Conservation (phyloP, 2,888 invertebrate species). For the Aproaerema taeniolella region DNA sequence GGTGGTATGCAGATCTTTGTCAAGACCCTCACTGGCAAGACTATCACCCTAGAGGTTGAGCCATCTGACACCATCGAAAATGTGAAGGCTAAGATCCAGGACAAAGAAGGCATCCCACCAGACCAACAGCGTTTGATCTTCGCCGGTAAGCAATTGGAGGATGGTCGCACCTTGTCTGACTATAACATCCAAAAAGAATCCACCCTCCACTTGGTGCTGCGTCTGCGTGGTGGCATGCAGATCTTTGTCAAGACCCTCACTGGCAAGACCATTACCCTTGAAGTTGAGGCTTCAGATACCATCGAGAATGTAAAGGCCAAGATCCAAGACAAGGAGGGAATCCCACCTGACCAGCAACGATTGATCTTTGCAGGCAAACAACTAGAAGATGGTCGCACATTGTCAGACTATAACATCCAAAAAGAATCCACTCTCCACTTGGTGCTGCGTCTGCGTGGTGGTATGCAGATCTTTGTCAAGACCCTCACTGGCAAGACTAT, state of each 20-base stretch:
- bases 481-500: constrained; percentile 26
- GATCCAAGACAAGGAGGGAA: constrained; percentile 24
- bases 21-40: constrained; percentile 25
- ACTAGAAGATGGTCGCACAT: constrained; percentile 22
- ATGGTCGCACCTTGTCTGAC: constrained; percentile 8
- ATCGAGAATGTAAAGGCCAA: constrained; percentile 16
- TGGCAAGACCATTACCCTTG: constrained; percentile 5
- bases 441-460: constrained; percentile 18
- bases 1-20: constrained; percentile 41
- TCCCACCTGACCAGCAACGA: constrained; percentile 22
- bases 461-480: constrained; percentile 26
- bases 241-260: constrained; percentile 5
- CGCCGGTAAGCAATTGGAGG: constrained; percentile 8
- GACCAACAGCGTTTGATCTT: constrained; percentile 8
- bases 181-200: constrained; percentile 11
- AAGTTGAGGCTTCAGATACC: constrained; percentile 7
- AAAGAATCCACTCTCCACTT: constrained; percentile 28
- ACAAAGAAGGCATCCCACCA: constrained; percentile 6
- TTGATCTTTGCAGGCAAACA: constrained; percentile 23
- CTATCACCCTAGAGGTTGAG: constrained; percentile 89
- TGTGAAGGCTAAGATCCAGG: constrained; percentile 9
- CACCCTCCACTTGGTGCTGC: constrained; percentile 7
- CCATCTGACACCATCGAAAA: constrained; percentile 82
- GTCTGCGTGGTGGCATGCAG: constrained; percentile 8
- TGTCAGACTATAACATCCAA: constrained; percentile 23